Evolutionary conservation across 2,113 vertebrate genomes (phyloP), one percentile per base, ranked within the genome.

Genomic region (Corythoichthys haematopterus): DNA sequence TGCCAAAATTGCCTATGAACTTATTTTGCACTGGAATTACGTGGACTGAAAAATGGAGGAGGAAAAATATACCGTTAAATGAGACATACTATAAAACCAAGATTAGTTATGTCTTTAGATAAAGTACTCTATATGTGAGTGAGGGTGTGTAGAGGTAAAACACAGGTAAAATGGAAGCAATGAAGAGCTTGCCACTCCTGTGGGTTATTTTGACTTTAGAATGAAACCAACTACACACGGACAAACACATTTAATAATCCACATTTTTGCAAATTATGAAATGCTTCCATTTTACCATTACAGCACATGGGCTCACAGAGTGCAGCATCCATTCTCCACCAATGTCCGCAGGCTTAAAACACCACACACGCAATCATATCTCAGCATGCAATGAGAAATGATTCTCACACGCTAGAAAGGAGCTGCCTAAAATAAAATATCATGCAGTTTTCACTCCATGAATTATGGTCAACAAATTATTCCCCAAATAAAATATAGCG

Each of bases 341-440:
- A 0, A 66, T 76, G 69, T 76, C 78, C 66, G 72, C 45, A 79
- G 83, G 82, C 75, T 76, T 58, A 66, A 70, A 43, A 46, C 28
- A 15, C 59, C 67, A 65, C 70, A 64, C 76, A 76, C 69, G 77
- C 72, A 79, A 78, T 73, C 73, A 48, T 45, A 40, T 66, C 71
- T 68, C 48, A 3, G 50, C 74, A 60, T 70, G 65, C 71, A 51
- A 65, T 47, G 40, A 69, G 45, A 51, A 68, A 47, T 15, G 14
- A 73, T 65, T 63, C 63, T 76, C 60, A 70, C 74, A 64, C 52
- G 66, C 56, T 14, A 46, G 55, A 72, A 48, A 50, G 38, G 28
- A 60, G 16, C 59, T 47, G 63, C 38, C 37, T 20, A 63, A 33
- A 57, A 66, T 40, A 62, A 10, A 57, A 37, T 12, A 65, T 59